Evolutionary conservation across 2,888 invertebrate genomes (phyloP).

Genomic region (Antitype chi): DNA sequence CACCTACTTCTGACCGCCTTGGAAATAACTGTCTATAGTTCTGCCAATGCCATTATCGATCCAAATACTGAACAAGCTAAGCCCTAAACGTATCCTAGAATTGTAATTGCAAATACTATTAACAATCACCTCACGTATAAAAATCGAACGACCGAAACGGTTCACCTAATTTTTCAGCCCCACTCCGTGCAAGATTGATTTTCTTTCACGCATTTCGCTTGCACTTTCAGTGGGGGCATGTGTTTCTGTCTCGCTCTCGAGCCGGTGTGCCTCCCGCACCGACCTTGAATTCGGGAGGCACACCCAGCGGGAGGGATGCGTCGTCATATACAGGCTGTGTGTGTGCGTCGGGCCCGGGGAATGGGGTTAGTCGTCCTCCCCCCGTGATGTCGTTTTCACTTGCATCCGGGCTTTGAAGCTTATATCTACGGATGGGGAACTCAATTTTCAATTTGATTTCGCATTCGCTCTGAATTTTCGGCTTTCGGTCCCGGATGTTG

Average conservation of each 20-base stretch:
- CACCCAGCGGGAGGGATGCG: slow-evolving; percentile 70
- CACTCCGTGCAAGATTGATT: slow-evolving; percentile 90
- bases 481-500: slow-evolving; percentile 73
- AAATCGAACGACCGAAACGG: slow-evolving; percentile 77
- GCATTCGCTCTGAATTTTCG: slow-evolving; percentile 75
- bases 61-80: slow-evolving; percentile 35
- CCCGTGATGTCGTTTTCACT: slow-evolving; percentile 85
- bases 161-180: slow-evolving; percentile 89
- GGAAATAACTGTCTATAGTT: slow-evolving; percentile 35
- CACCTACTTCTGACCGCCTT: slow-evolving; percentile 30
- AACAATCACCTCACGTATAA: slow-evolving; percentile 73
- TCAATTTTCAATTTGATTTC: slow-evolving; percentile 85
- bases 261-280: slow-evolving; percentile 78
- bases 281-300: slow-evolving; percentile 87
- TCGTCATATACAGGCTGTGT: slow-evolving; percentile 69
- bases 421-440: slow-evolving; percentile 75
- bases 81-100: slow-evolving; percentile 55
- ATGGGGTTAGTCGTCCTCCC: slow-evolving; percentile 85
- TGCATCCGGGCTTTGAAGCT: slow-evolving; percentile 86
- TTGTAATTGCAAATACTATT: slow-evolving; percentile 72
- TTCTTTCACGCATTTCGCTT: slow-evolving; percentile 89
- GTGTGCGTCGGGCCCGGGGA: slow-evolving; percentile 78
- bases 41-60: slow-evolving; percentile 37
- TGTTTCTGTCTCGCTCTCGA: slow-evolving; percentile 79
- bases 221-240: slow-evolving; percentile 85